Base-by-base conservation (phyloP, 2,113 vertebrate species). In the Megalops atlanticus region DNA sequence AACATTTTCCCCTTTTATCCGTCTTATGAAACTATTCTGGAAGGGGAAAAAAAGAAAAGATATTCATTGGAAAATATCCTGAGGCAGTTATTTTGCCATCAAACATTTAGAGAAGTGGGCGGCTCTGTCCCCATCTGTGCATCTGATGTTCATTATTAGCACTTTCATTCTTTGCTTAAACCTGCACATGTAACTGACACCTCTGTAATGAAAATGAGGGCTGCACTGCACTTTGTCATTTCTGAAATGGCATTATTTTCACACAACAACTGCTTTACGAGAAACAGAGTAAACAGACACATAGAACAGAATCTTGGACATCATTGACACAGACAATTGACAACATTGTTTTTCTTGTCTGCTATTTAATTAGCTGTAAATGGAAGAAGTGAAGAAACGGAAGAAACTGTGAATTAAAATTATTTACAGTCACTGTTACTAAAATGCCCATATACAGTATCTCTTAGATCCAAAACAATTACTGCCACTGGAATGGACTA, bases 1-100 rank as follows among this genome's bases (percentile, higher is more conserved):
- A 91, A 98, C 95, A 93, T 96, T 96, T 93, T 98, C 96, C 92
- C 96, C 96, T 93, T 96, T 95, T 94, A 96, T 95, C 92, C 93
- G 95, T 89, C 96, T 96, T 96, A 97, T 95, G 95, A 97, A 95
- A 95, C 95, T 97, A 96, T 94, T 97, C 97, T 99, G 96, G 88
- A 45, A 45, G 47, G 68, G 72, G 47, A 79, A 69, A 79, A 14
- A 71, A 69, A 79, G 47, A 71, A 12, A 6, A 15, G 52, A 33
- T n/a, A n/a, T 36, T 21, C 16, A 64, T 64, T 31, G n/a, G n/a
- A 64, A 64, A 64, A 64, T 64, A n/a, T 64, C n/a, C 7, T 31
- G n/a, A 64, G 24, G n/a, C 8, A 64, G 2, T 8, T 31, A 11
- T 64, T 64, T 31, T 64, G 21, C n/a, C 8, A 27, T 27, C 54